Base-by-base conservation (phyloP, 2,797 vertebrate genomes). In the Micromesistius poutassou region DNA sequence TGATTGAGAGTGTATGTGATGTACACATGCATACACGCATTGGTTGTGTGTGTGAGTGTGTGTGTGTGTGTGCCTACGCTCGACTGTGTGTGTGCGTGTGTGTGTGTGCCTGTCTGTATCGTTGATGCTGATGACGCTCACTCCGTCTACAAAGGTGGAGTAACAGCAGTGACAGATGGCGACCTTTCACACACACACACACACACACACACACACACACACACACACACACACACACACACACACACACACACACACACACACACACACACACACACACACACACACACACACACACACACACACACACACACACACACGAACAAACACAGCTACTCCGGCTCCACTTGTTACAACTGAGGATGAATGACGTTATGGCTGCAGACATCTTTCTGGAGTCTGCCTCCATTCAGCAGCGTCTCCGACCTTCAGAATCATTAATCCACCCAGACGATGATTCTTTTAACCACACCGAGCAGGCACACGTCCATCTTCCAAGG, bases 371-470 rank as follows among this genome's bases (percentile, higher is more conserved):
- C 40, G 40, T 16, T 16, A 16, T 12, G 40, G 40, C 14, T 42
- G 40, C 40, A 42, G 8, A 25, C 66, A 14, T 19, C 66, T 70
- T 70, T 70, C 62, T 85, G 77, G 84, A 77, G 68, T 78, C 76
- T 76, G 76, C 71, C 71, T 77, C 77, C 81, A 46, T 75, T 75
- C 71, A 36, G 71, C 72, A 74, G 42, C 35, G 8, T 77, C 79
- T 77, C 80, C 62, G 73, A 42, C 81, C 35, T 76, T n/a, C 14
- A 5, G 16, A 33, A 50, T 74, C 76, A 83, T 84, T 81, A 82
- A 84, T 81, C 82, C 76, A 80, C 77, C 77, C 77, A 73, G 42
- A 78, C 31, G 55, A 19, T 8, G 22, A 9, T 73, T 78, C 22
- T 78, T 79, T 30, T 30, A 31, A 71, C 31, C 71, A 50, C 78